Evolutionary conservation across 2,113 vertebrate genomes (phyloP).

Genomic region (Cynoglossus semilaevis): DNA sequence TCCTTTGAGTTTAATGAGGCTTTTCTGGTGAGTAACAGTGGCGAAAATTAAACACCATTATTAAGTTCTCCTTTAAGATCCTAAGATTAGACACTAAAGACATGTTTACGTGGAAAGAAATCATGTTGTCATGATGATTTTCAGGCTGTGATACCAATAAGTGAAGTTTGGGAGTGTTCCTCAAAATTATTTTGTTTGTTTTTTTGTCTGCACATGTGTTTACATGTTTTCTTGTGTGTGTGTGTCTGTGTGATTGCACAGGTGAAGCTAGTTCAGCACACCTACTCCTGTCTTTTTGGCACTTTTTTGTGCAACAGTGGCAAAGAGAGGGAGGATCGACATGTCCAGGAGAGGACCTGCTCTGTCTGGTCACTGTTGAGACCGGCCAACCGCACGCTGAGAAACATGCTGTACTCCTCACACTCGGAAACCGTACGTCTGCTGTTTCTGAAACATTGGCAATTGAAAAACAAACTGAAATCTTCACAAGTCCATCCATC

Average conservation of each 20-base stretch:
- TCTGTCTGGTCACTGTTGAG: constrained; percentile 96
- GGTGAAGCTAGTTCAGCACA: constrained; percentile 98
- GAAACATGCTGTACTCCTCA: constrained; percentile 95
- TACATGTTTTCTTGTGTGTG: constrained; percentile 24
- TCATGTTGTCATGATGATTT: no score
- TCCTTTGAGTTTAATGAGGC: constrained; percentile 99
- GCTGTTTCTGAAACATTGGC: background rate
- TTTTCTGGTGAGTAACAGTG: constrained; percentile 86
- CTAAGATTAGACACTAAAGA: background rate
- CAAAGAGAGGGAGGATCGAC: constrained; percentile 91
- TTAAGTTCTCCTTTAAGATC: background rate
- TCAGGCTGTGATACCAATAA: constrained; percentile 3
- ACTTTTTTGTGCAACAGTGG: constrained; percentile 98
- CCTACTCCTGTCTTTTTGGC: constrained; percentile 97
- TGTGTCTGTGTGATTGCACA: constrained; percentile 51
- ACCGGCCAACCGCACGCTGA: constrained; percentile 90
- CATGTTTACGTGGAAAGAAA: no score
- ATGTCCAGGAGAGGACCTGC: constrained; percentile 91
- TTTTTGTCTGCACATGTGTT: constrained; percentile 16
- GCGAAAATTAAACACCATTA: background rate
- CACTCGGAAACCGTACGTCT: constrained; percentile 90
- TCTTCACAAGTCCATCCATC: no score
- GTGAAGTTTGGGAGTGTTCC: background rate
- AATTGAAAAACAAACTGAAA: no score
- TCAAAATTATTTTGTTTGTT: constrained; percentile 9